Base-by-base conservation (phyloP, 1,140 invertebrate species). In the Drosophila nebulosa region DNA sequence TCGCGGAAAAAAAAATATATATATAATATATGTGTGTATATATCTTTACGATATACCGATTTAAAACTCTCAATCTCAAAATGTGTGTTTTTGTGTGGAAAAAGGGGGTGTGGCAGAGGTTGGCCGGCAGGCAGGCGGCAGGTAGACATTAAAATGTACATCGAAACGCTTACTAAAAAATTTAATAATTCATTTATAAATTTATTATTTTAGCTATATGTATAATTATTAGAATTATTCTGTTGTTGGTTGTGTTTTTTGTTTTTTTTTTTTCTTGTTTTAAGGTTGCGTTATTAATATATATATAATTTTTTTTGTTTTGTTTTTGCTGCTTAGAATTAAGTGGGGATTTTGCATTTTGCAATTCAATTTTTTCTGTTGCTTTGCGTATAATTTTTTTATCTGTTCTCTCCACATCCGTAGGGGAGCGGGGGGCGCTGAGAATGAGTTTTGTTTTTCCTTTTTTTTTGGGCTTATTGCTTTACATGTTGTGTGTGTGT, bases 161-260 rank as follows among this genome's bases (percentile, higher is more conserved):
- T 85, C 39, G 63, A 74, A 85, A 85, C 74, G 78, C 83, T 81
- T 63, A 67, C 70, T 88, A 88, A 81, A 81, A 74, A 78, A 74
- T 74, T 69, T 75, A 69, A 78, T 86, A 88, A 85, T 86, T 86
- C 83, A 88, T 78, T 88, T 88, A 86, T 86, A 86, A 86, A 88
- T 86, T 86, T 86, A 86, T 86, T 88, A 86, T 53, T 85, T 85
- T 86, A 86, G 83, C 81, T 86, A 86, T 88, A 86, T 81, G 69
- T 88, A 88, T 81, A 86, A 63, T 88, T 76, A 85, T 88, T 80
- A 86, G 69, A 88, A 71, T 81, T 86, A 69, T 30, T 46, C 55
- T 74, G 68, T 76, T 39, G 14, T 58, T 59, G 52, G 60, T 73
- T 57, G 56, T 7, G 51, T 35, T 60, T 51, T 55, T 71, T 14